phyloP scores from a whole-genome alignment of 2,797 vertebrate genomes.

The Tympanoctomys barrerae region DNA sequence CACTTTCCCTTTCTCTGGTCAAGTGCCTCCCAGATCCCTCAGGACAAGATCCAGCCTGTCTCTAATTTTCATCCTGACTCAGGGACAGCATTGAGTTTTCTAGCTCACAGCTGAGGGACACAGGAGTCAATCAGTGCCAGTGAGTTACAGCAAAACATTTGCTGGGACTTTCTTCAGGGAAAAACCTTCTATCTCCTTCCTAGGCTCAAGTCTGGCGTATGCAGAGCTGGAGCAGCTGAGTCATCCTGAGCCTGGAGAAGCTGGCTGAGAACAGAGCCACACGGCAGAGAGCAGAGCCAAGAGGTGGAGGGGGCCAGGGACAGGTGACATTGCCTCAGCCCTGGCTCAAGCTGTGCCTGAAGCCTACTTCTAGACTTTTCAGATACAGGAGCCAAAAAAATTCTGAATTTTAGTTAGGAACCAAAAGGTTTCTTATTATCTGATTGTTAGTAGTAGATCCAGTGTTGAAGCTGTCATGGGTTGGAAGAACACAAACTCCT shows the following conservation, averaged over 20 bases:
- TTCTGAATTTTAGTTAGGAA: not conserved
- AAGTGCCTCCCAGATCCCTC: not conserved
- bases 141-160: not conserved
- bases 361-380: not conserved
- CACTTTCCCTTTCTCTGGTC: not conserved
- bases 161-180: not conserved
- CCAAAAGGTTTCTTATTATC: not conserved
- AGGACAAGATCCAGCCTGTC: not conserved
- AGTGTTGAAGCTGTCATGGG: not conserved
- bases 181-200: not conserved
- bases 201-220: not conserved
- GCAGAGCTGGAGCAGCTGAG: not conserved
- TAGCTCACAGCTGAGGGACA: not conserved
- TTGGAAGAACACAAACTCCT: not conserved
- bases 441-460: not conserved
- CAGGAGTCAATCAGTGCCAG: not conserved
- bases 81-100: not conserved
- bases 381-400: not conserved
- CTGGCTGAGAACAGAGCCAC: not conserved
- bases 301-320: no score
- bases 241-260: not conserved
- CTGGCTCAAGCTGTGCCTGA: constrained; percentile 31
- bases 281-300: not conserved
- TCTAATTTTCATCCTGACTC: not conserved
- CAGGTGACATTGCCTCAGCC: not conserved